A percentile compares a stretch with the other conserved stretches of the same genome.
phyloP scores from a whole-genome alignment of 2,888 invertebrate genomes.

The Drosophila atripex region DNA sequence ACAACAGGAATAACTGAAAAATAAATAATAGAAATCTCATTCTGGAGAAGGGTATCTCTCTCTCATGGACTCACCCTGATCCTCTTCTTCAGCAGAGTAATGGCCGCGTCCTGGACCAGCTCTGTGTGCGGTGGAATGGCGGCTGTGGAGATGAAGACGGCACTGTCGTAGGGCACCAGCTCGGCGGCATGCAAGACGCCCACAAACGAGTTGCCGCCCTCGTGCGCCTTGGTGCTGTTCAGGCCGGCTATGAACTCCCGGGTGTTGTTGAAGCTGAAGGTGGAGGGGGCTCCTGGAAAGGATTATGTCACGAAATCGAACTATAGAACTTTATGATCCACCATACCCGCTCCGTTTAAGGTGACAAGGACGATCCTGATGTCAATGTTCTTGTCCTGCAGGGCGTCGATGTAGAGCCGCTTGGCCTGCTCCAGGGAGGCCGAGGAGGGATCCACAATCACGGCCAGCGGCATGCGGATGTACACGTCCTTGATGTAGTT shows the following conservation, averaged over 20 bases:
- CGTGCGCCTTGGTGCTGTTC: conserved; percentile 81
- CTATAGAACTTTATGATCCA: neutral
- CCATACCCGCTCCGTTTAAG: conserved; percentile 82
- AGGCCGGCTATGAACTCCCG: conserved; percentile 83
- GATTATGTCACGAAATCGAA: too few relatives aligned
- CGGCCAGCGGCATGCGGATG: conserved; percentile 83
- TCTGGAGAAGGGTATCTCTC: neutral
- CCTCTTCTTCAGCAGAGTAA: conserved; percentile 83
- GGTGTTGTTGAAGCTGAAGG: conserved; percentile 83
- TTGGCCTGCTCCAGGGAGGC: conserved; percentile 82
- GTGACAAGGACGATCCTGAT: conserved; percentile 83
- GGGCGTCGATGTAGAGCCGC: conserved; percentile 82
- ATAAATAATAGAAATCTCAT: neutral
- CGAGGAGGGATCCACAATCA: conserved; percentile 82
- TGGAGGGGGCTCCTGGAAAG: conserved; percentile 78
- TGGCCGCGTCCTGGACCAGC: conserved; percentile 84
- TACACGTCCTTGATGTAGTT: conserved; percentile 84
- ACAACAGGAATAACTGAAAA: conserved; percentile 84
- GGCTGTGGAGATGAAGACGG: conserved; percentile 87
- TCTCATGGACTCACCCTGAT: conserved; percentile 81
- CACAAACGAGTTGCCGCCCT: conserved; percentile 86
- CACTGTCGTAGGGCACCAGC: conserved; percentile 87
- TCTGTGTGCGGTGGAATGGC: conserved; percentile 85
- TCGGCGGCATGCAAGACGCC: conserved; percentile 86
- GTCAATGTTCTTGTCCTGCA: conserved; percentile 81